Percentiles rank a stretch among this genome's conserved stretches.
phyloP scores from a whole-genome alignment of 1,140 invertebrate genomes.

The Ridgeia piscesae region DNA sequence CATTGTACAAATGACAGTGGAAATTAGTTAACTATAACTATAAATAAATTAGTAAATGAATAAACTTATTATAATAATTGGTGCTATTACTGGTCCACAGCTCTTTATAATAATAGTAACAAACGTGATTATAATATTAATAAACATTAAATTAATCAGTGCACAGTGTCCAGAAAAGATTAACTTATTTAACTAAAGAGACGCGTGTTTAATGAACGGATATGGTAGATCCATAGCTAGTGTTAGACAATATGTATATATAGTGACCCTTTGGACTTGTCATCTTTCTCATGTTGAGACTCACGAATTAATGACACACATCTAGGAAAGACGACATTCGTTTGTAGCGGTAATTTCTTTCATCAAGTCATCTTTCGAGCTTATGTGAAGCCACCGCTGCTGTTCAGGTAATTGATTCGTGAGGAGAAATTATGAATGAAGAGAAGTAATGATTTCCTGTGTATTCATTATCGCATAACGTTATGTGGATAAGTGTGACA shows the following conservation, averaged over 20 bases:
- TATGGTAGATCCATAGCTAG: background rate
- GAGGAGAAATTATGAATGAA: conserved; percentile 1
- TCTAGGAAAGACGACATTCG: background rate
- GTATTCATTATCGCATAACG: too few relatives aligned
- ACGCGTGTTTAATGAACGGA: background rate
- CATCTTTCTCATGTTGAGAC: background rate
- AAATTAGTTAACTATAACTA: too few relatives aligned
- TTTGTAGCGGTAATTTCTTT: background rate
- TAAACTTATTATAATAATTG: too few relatives aligned
- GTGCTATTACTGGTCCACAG: too few relatives aligned
- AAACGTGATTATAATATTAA: too few relatives aligned
- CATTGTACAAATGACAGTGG: background rate
- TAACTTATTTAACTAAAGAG: background rate
- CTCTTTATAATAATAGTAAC: too few relatives aligned
- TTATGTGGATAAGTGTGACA: background rate
- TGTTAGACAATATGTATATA: background rate
- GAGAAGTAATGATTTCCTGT: conserved; percentile 1
- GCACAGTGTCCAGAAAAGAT: background rate
- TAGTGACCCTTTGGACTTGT: background rate
- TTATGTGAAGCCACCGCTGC: background rate
- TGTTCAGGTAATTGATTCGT: conserved; percentile 11
- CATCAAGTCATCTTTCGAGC: background rate
- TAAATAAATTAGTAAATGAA: too few relatives aligned
- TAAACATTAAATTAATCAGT: too few relatives aligned
- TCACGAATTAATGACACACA: background rate